These are phyloP conservation scores for Xylota segnis DNA, from an alignment of 2,888 invertebrate species.

Conservation along the genomic window DNA sequence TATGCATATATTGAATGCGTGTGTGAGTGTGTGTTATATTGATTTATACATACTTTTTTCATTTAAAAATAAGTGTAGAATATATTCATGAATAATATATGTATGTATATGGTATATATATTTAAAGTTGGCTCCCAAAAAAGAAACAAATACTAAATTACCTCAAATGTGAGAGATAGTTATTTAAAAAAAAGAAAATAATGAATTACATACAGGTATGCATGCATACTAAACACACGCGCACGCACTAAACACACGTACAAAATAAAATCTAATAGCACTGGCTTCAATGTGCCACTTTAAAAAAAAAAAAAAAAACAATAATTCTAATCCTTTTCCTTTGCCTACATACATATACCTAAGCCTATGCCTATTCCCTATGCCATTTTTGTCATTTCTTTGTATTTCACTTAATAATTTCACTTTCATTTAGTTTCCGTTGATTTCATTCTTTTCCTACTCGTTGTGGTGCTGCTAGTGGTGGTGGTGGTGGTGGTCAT, in stretches of 20 bases:
- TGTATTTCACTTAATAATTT: constrained; percentile 18
- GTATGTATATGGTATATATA: constrained; percentile 5
- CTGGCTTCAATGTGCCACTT: constrained; percentile 7
- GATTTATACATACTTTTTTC: neutral
- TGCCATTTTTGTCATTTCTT: constrained; percentile 17
- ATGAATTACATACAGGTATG: neutral
- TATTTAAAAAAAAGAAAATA: neutral
- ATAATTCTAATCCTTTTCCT: constrained; percentile 25
- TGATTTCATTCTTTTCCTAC: constrained; percentile 61
- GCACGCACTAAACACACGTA: constrained; percentile 47
- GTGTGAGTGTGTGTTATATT: constrained; percentile 17
- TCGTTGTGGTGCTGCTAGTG: constrained; percentile 26
- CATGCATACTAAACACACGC: constrained; percentile 19
- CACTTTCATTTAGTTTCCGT: constrained; percentile 32
- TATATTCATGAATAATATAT: constrained; percentile 49
- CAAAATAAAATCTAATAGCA: constrained; percentile 28
- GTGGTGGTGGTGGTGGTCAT: constrained; percentile 28
- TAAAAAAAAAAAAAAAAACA: neutral
- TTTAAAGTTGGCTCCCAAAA: constrained; percentile 40
- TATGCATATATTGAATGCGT: constrained; percentile 12
- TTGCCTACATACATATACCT: too few relatives aligned
- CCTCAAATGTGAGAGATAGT: constrained; percentile 21
- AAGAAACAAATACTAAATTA: constrained; percentile 23
- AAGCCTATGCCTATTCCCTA: neutral
- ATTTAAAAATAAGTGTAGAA: constrained; percentile 20